These are phyloP conservation scores for Lacerta viridis DNA, from an alignment of 2,797 vertebrate genomes.

Conservation along the genomic window DNA sequence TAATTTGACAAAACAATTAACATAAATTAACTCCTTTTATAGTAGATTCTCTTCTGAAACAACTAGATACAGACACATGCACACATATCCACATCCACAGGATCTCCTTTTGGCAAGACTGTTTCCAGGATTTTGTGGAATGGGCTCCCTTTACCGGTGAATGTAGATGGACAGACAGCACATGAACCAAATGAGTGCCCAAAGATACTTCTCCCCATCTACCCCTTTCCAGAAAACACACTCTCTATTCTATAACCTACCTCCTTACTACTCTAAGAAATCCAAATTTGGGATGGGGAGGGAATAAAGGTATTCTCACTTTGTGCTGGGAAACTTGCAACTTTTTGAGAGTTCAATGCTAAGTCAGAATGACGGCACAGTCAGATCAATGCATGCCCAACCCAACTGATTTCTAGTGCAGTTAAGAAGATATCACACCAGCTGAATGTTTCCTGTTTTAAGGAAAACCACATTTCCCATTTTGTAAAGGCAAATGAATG, in stretches of 20 bases:
- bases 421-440: no score
- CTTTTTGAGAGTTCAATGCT: background rate
- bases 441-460: no score
- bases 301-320: background rate
- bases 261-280: no score
- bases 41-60: conserved; percentile 63
- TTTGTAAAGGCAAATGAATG: no score
- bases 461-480: no score
- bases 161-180: background rate
- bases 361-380: background rate
- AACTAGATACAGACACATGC: background rate
- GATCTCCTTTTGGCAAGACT: background rate
- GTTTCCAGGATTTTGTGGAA: conserved; percentile 28
- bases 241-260: no score
- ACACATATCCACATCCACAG: background rate
- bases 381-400: background rate
- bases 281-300: no score
- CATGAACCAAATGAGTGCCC: background rate
- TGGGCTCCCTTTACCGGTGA: background rate
- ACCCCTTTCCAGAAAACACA: background rate
- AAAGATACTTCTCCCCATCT: background rate
- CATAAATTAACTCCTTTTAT: conserved; percentile 58
- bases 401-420: background rate
- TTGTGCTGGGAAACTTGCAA: background rate
- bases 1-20: conserved; percentile 62